A percentile compares a stretch with the other conserved stretches of the same genome.
Conservation (phyloP, 2,797 vertebrate genomes). For the Rachycentron canadum region DNA sequence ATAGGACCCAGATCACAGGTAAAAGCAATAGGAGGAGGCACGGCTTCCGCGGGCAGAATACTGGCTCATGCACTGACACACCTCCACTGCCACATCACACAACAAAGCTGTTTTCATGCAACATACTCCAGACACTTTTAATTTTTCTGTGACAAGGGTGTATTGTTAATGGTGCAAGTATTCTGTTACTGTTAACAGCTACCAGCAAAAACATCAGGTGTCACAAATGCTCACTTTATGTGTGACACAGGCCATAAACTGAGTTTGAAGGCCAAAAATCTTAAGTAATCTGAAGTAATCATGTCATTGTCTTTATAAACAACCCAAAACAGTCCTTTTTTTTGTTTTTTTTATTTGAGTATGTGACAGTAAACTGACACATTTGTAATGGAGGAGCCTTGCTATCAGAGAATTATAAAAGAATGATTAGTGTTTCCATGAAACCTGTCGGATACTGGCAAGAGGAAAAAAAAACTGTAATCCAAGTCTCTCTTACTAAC, state of each 20-base stretch:
- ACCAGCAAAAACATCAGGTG: neutral
- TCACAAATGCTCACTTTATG: neutral
- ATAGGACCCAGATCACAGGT: conserved; percentile 77
- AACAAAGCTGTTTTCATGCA: conserved; percentile 62
- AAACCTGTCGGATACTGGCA: conserved; percentile 30
- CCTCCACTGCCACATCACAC: conserved; percentile 37
- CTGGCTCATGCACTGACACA: conserved; percentile 64
- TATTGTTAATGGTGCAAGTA: neutral
- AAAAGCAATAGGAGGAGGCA: conserved; percentile 74
- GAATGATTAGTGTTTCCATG: conserved; percentile 24
- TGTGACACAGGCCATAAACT: neutral
- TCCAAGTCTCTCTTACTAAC: conserved; percentile 66
- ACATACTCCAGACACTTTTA: conserved; percentile 28
- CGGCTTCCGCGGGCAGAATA: conserved; percentile 59
- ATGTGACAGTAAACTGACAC: neutral
- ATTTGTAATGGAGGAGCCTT: conserved; percentile 4
- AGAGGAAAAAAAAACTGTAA: conserved; percentile 55
- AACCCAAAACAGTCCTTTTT: neutral
- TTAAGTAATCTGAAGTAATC: neutral
- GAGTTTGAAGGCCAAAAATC: neutral
- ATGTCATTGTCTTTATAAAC: neutral
- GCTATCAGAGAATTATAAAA: conserved; percentile 22
- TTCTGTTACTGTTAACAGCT: neutral
- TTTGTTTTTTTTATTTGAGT: neutral
- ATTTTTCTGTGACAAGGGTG: neutral